Evolutionary conservation across 2,888 invertebrate species (phyloP).

Genomic region (Euphydryas editha): DNA sequence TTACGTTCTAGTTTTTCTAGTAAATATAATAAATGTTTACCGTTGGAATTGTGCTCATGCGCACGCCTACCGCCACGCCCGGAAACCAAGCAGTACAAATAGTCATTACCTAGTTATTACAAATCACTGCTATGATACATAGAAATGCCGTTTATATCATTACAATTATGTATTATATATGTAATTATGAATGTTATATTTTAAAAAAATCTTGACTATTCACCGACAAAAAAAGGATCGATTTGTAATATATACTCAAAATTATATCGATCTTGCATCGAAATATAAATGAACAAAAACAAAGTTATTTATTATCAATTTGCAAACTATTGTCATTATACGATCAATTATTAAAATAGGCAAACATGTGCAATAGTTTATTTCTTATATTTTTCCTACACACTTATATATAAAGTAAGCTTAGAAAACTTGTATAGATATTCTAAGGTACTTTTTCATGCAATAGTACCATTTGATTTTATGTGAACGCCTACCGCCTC

Average conservation of each 20-base stretch:
- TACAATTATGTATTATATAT: not conserved
- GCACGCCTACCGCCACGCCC: conserved; percentile 55
- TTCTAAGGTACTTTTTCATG: not conserved
- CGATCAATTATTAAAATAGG: too few species aligned
- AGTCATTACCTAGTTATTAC: conserved; percentile 4
- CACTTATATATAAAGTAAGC: not conserved
- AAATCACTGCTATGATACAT: not conserved
- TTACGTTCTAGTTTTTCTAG: conserved; percentile 12
- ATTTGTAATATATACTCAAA: too few species aligned
- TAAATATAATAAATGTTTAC: conserved; percentile 9
- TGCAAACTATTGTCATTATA: too few species aligned
- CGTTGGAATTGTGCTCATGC: conserved; percentile 28
- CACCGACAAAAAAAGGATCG: too few species aligned
- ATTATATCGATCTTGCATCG: too few species aligned
- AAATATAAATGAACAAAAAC: too few species aligned
- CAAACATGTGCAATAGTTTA: not conserved
- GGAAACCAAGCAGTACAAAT: conserved; percentile 1
- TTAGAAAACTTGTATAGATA: not conserved
- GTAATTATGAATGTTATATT: too few species aligned
- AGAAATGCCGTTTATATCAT: not conserved
- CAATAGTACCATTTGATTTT: conserved; percentile 8
- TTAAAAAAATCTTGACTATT: too few species aligned
- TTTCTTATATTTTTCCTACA: not conserved
- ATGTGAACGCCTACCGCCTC: conserved; percentile 48
- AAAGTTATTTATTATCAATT: too few species aligned